phyloP scores from a whole-genome alignment of 2,888 invertebrate species.

The Lampropteryx suffumata region DNA sequence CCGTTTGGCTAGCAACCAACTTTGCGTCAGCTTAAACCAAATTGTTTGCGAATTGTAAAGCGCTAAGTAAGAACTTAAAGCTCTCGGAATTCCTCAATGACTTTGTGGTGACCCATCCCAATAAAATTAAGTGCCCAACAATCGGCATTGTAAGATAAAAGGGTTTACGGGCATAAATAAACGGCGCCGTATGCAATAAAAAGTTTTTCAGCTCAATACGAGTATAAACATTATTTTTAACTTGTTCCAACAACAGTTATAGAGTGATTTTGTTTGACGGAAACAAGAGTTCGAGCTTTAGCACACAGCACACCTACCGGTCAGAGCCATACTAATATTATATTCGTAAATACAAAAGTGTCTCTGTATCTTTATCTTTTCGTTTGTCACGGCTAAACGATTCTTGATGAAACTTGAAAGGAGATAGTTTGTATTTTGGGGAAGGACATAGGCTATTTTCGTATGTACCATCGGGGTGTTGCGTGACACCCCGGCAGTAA shows the following conservation, averaged over 20 bases:
- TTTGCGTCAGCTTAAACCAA: slow-evolving; percentile 25
- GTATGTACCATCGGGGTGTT: too few species aligned
- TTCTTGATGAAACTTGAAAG: too few species aligned
- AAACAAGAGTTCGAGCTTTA: too few species aligned
- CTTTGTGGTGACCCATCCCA: slow-evolving; percentile 25
- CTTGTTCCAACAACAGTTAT: background rate
- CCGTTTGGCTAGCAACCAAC: slow-evolving; percentile 34
- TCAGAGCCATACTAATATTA: too few species aligned
- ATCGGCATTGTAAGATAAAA: slow-evolving; percentile 21
- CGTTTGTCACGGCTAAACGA: too few species aligned
- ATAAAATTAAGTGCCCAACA: slow-evolving; percentile 27
- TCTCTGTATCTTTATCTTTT: too few species aligned
- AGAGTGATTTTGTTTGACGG: background rate
- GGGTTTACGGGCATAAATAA: slow-evolving; percentile 13
- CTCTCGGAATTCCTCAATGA: slow-evolving; percentile 26
- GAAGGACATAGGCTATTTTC: too few species aligned
- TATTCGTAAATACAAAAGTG: too few species aligned
- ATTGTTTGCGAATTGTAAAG: slow-evolving; percentile 33
- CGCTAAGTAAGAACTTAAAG: slow-evolving; percentile 29
- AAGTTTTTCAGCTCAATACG: slow-evolving; percentile 11
- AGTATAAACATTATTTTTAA: slow-evolving; percentile 7
- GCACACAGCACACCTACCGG: too few species aligned
- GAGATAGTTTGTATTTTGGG: too few species aligned
- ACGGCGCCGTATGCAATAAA: slow-evolving; percentile 11
- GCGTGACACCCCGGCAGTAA: too few species aligned